phyloP scores from a whole-genome alignment of 1,140 invertebrate genomes.

The Andrena cerasifolii region DNA sequence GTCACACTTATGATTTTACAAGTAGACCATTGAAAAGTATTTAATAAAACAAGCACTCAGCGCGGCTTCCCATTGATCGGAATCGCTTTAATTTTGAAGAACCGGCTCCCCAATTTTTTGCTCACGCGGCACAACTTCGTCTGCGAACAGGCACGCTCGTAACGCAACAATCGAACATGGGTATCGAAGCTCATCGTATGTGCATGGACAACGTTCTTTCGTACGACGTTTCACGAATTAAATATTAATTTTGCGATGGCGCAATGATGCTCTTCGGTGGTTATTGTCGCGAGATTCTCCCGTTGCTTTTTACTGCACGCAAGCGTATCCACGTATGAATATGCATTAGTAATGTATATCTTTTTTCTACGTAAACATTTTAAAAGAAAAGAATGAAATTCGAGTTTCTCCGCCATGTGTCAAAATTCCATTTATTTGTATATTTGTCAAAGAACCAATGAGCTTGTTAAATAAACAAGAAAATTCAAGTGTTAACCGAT shows the following conservation, averaged over 20 bases:
- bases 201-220: not conserved
- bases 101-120: not conserved
- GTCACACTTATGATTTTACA: constrained; percentile 10
- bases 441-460: not conserved
- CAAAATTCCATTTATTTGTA: not conserved
- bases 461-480: not conserved
- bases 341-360: not conserved
- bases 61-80: not conserved
- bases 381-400: not conserved
- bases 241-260: not conserved
- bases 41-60: not conserved
- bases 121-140: not conserved
- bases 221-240: not conserved
- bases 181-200: constrained; percentile 17
- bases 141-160: not conserved
- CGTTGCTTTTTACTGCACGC: not conserved
- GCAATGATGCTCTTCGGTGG: not conserved
- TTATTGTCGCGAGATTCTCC: not conserved
- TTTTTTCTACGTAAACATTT: not conserved
- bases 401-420: not conserved
- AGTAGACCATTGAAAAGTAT: not conserved
- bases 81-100: constrained; percentile 25
- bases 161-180: constrained; percentile 16
- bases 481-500: not conserved
- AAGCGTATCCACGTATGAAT: not conserved